Percentiles rank a stretch among this genome's conserved stretches.
Conservation (phyloP, 2,888 invertebrate genomes). For the Volucella bombylans region DNA sequence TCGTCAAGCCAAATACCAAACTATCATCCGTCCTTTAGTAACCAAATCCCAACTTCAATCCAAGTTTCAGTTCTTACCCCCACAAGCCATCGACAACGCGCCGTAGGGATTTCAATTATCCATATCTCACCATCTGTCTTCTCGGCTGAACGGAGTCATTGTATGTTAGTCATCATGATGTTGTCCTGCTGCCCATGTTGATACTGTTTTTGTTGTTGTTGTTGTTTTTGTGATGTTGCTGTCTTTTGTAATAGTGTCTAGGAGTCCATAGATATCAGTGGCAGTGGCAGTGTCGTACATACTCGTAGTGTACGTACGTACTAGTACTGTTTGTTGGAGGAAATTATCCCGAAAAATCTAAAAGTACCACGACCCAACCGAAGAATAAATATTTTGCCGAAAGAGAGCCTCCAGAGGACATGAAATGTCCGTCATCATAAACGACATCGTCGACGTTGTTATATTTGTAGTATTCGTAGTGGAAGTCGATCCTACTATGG, state of each 20-base stretch:
- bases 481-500: neutral
- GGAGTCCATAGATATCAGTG: conserved; percentile 41
- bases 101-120: conserved; percentile 71
- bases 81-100: conserved; percentile 27
- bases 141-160: conserved; percentile 51
- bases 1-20: conserved; percentile 13
- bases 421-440: conserved; percentile 57
- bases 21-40: conserved; percentile 37
- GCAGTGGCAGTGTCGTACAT: too few relatives aligned
- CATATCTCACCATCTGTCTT: conserved; percentile 72
- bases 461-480: neutral
- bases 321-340: conserved; percentile 56
- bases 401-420: conserved; percentile 32
- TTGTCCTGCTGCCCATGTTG: neutral
- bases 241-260: neutral
- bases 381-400: conserved; percentile 42
- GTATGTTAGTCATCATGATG: conserved; percentile 1
- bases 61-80: neutral
- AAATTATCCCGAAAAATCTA: conserved; percentile 64
- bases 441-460: conserved; percentile 24
- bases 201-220: conserved; percentile 12
- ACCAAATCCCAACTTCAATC: neutral
- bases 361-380: conserved; percentile 52
- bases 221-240: conserved; percentile 3
- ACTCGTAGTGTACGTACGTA: too few relatives aligned